Evolutionary conservation across 2,888 invertebrate species (phyloP).

Genomic region (Strigamia crassipes): DNA sequence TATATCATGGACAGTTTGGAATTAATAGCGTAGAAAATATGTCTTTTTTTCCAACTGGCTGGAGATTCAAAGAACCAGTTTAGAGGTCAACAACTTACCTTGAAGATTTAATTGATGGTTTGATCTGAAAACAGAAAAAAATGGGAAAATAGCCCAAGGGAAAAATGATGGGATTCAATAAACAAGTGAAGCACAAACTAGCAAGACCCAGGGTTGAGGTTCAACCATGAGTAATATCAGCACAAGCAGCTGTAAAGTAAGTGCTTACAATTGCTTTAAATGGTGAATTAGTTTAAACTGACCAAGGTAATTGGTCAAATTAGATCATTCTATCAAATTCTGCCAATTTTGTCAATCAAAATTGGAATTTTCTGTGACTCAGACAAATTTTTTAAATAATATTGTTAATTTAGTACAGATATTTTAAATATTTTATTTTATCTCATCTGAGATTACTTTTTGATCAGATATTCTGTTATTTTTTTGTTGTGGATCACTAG

Average conservation of each 20-base stretch:
- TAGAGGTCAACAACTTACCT: conserved; percentile 29
- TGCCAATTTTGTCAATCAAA: too few species aligned
- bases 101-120: conserved; percentile 1
- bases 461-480: background rate
- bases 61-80: conserved; percentile 1
- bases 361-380: too few species aligned
- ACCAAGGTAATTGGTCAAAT: too few species aligned
- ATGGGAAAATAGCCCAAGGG: background rate
- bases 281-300: too few species aligned
- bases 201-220: background rate
- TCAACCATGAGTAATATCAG: background rate
- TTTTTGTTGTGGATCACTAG: background rate
- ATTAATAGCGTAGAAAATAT: background rate
- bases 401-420: too few species aligned
- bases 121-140: too few species aligned
- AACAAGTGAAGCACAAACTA: background rate
- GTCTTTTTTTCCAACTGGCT: background rate
- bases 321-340: too few species aligned
- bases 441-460: background rate
- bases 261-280: background rate
- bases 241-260: conserved; percentile 2
- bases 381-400: too few species aligned
- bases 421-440: background rate
- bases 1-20: background rate
- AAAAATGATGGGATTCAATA: conserved; percentile 5